Percentiles rank a stretch among this genome's conserved stretches.
These are phyloP conservation scores for Seriola rivoliana DNA, from an alignment of 2,113 vertebrate species.

Conservation along the genomic window DNA sequence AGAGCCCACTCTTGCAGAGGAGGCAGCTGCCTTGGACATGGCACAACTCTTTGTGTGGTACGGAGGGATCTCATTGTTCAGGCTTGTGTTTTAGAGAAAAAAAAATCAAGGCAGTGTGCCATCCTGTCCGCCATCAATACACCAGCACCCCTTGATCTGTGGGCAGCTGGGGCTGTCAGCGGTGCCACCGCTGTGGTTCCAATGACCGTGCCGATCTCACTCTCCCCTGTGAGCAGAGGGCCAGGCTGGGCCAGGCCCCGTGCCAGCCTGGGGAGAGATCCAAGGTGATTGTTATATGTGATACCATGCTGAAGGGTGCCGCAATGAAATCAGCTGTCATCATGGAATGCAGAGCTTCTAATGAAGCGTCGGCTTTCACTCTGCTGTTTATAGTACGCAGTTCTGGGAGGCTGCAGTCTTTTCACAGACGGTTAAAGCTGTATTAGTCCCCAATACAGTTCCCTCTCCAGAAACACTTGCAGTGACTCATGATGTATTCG, in stretches of 20 bases:
- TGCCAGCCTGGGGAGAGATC: conserved; percentile 53
- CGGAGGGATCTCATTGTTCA: conserved; percentile 21
- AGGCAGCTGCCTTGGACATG: conserved; percentile 22
- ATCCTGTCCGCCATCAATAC: conserved; percentile 10
- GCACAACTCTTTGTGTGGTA: conserved; percentile 14
- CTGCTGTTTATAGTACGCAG: conserved; percentile 39
- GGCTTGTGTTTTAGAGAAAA: conserved; percentile 23
- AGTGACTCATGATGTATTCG: conserved; percentile 32
- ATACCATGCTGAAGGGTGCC: conserved; percentile 43
- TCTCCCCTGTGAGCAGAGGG: conserved; percentile 6
- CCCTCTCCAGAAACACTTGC: conserved; percentile 32
- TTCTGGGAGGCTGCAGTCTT: conserved; percentile 24
- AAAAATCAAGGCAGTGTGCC: conserved; percentile 17
- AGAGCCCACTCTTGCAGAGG: conserved; percentile 32
- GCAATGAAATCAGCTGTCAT: conserved; percentile 67
- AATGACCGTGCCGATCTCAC: neutral
- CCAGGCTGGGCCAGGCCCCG: conserved; percentile 24
- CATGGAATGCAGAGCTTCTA: conserved; percentile 47
- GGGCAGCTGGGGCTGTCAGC: conserved; percentile 34
- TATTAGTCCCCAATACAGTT: conserved; percentile 34
- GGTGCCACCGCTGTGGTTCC: conserved; percentile 16
- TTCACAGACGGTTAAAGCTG: conserved; percentile 37
- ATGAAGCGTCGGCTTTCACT: conserved; percentile 52
- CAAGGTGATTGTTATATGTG: conserved; percentile 58
- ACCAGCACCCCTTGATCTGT: conserved; percentile 37